phyloP scores from a whole-genome alignment of 2,797 vertebrate species.

The Eremophila alpestris region DNA sequence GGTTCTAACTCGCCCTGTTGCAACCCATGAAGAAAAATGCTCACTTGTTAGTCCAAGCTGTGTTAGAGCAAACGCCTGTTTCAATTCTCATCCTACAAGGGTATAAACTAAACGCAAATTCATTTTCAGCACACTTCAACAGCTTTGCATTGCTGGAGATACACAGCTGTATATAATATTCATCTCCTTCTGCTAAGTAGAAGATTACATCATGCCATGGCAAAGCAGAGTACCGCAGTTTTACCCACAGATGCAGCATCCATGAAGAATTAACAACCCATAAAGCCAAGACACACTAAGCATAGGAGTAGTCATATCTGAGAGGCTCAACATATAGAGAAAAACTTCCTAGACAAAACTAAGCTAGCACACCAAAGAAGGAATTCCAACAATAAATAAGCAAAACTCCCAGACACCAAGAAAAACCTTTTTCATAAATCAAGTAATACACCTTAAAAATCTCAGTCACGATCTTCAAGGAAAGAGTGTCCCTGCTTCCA shows the following conservation, averaged over 20 bases:
- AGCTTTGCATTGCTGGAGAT: neutral
- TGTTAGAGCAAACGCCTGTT: neutral
- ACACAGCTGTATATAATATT: neutral
- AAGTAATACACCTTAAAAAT: neutral
- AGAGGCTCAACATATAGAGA: fast-evolving
- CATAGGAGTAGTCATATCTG: neutral
- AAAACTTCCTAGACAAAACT: neutral
- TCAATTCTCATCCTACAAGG: neutral
- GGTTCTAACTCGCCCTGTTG: neutral
- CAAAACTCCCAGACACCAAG: neutral
- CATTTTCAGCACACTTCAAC: neutral
- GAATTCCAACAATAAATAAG: neutral
- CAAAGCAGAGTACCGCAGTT: neutral
- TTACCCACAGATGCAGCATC: neutral
- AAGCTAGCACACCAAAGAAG: neutral
- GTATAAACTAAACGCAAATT: neutral
- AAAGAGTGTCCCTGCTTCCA: neutral
- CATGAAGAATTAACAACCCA: neutral
- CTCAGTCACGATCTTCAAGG: neutral
- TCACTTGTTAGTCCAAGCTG: neutral
- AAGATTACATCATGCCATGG: neutral
- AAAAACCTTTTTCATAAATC: neutral
- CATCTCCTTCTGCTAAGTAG: neutral
- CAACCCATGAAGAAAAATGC: neutral
- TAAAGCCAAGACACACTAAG: neutral